A percentile compares a stretch with the other conserved stretches of the same genome.
phyloP scores from a whole-genome alignment of 1,140 invertebrate genomes.

The Pseudachorutes palmiensis region DNA sequence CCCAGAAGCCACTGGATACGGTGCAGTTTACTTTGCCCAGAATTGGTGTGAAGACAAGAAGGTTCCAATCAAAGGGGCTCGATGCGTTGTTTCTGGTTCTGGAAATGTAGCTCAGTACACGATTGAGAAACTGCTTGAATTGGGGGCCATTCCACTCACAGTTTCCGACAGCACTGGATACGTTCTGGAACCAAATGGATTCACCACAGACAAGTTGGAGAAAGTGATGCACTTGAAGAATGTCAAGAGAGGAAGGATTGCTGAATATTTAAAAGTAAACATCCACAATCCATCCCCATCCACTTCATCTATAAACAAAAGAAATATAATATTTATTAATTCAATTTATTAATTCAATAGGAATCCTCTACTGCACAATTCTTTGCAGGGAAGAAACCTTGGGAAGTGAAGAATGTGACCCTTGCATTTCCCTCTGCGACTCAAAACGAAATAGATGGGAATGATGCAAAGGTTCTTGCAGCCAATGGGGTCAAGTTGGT shows the following conservation, averaged over 20 bases:
- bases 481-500: constrained; percentile 18
- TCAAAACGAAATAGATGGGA: constrained; percentile 18
- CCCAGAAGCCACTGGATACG: constrained; percentile 25
- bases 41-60: background rate
- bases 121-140: constrained; percentile 16
- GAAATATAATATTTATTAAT: background rate
- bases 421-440: constrained; percentile 25
- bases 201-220: constrained; percentile 7
- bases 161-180: constrained; percentile 16
- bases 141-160: constrained; percentile 18
- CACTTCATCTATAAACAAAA: too few species aligned
- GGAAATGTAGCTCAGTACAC: constrained; percentile 25
- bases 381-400: constrained; percentile 17
- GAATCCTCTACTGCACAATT: constrained; percentile 17
- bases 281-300: too few species aligned
- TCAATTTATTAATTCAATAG: constrained; percentile 1
- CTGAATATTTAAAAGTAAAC: constrained; percentile 16
- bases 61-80: constrained; percentile 12
- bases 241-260: background rate
- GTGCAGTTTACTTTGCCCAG: constrained; percentile 20
- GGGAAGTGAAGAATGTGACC: constrained; percentile 15
- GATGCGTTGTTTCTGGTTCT: constrained; percentile 12
- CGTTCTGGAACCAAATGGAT: constrained; percentile 20
- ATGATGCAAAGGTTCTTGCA: constrained; percentile 13
- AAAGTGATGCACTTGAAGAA: constrained; percentile 14